phyloP scores from a whole-genome alignment of 2,888 invertebrate species.

The Willowsia nigromaculata region DNA sequence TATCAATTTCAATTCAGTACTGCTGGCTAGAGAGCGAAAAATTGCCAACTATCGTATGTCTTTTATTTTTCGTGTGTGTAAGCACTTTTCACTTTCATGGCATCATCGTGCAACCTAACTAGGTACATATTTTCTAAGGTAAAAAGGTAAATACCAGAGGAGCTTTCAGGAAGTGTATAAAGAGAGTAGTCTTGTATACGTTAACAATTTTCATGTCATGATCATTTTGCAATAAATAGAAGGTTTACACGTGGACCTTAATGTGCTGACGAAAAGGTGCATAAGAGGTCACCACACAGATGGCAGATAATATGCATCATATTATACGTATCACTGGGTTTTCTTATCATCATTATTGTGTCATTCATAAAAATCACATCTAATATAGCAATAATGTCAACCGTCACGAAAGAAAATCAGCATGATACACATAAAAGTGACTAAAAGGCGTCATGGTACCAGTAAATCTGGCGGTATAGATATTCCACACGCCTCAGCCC shows the following conservation, averaged over 20 bases:
- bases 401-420: background rate
- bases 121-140: too few relatives aligned
- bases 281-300: background rate
- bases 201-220: background rate
- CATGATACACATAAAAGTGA: background rate
- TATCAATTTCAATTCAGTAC: too few relatives aligned
- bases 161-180: too few relatives aligned
- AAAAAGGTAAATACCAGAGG: too few relatives aligned
- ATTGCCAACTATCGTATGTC: too few relatives aligned
- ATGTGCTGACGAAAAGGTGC: constrained; percentile 14
- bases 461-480: constrained; percentile 5
- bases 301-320: too few relatives aligned
- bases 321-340: too few relatives aligned
- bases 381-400: too few relatives aligned
- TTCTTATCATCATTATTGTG: background rate
- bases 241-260: background rate
- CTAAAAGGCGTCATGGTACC: background rate
- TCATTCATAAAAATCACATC: background rate
- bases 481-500: background rate
- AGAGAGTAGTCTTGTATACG: background rate
- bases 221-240: background rate
- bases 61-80: too few relatives aligned
- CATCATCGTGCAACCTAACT: too few relatives aligned
- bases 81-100: too few relatives aligned
- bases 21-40: too few relatives aligned